Conservation (phyloP, 2,888 invertebrate species). For the Melanostoma mellinum region DNA sequence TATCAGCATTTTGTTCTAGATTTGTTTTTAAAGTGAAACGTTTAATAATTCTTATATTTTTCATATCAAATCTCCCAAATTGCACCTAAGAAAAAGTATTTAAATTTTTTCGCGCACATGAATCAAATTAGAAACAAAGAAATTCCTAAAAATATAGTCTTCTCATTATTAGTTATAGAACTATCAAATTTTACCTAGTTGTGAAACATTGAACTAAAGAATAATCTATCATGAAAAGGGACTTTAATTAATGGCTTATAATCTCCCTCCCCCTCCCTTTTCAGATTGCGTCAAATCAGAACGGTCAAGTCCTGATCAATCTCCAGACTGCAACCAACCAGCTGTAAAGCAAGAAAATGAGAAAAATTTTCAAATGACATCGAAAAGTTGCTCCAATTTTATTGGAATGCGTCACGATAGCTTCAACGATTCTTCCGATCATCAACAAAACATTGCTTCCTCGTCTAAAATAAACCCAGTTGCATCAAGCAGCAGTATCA, state of each 20-base stretch:
- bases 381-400: slow-evolving; percentile 21
- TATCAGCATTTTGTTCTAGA: too few relatives aligned
- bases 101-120: too few relatives aligned
- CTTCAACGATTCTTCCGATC: slow-evolving; percentile 33
- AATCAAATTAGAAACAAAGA: too few relatives aligned
- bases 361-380: slow-evolving; percentile 19
- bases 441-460: slow-evolving; percentile 38
- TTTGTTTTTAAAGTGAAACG: too few relatives aligned
- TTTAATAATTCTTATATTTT: too few relatives aligned
- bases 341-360: slow-evolving; percentile 49
- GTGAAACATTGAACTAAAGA: too few relatives aligned
- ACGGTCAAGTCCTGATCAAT: slow-evolving; percentile 80
- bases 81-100: too few relatives aligned
- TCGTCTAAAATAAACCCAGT: slow-evolving; percentile 21
- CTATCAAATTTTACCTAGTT: too few relatives aligned
- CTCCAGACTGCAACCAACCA: slow-evolving; percentile 43
- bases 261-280: slow-evolving; percentile 3
- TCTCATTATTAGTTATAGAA: too few relatives aligned
- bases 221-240: too few relatives aligned
- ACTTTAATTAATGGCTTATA: not conserved
- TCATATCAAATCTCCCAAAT: too few relatives aligned
- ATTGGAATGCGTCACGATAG: slow-evolving; percentile 18
- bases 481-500: slow-evolving; percentile 81
- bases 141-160: too few relatives aligned
- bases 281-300: slow-evolving; percentile 68